Evolutionary conservation across 1,140 invertebrate genomes (phyloP), one percentile per base, ranked within the genome.

Genomic region (Diorhabda elongata): DNA sequence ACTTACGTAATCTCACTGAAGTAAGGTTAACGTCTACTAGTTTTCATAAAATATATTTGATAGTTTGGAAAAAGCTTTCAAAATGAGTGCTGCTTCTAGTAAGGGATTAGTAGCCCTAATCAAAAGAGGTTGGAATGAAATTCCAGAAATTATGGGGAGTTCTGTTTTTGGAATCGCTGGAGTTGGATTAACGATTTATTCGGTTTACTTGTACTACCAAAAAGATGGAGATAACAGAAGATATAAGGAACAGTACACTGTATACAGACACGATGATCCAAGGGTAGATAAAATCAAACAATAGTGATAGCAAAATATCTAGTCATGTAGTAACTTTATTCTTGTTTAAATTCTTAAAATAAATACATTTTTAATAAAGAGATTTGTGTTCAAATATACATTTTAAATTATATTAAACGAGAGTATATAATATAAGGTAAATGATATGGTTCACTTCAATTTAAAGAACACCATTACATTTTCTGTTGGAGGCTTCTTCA

Each of bases 201-300:
- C 79, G 5, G 73, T 80, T 59, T 80, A 81, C 60, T 83, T 82
- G 47, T 88, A 88, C 70, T 78, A 82, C 42, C 78, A 82, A 73
- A 85, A 82, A n/a, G 87, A 89, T 77, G 87, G 87, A 59, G 87
- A 89, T 74, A 89, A 89, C 72, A 81, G 82, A 66, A 82, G 80
- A 74, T 88, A 88, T 76, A 89, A 88, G 76, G 71, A 78, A 9
- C 77, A 82, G n/a, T 88, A 86, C 77, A 83, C 86, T n/a, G 83
- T 89, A 43, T 84, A 85, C 77, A 82, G 88, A 60, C 83, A 87
- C 26, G 87, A 89, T 69, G 88, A 89, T 77, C 87, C 87, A 4
- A 82, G 81, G 77, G 79, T 75, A 6, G 72, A 62, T n/a, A 75
- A 66, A 61, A 67, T 79, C 6, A 52, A 52, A 52, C 47, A 6